A percentile compares a stretch with the other conserved stretches of the same genome.
Conservation (phyloP, 1,140 invertebrate genomes). For the Drosophila malerkotliana region DNA sequence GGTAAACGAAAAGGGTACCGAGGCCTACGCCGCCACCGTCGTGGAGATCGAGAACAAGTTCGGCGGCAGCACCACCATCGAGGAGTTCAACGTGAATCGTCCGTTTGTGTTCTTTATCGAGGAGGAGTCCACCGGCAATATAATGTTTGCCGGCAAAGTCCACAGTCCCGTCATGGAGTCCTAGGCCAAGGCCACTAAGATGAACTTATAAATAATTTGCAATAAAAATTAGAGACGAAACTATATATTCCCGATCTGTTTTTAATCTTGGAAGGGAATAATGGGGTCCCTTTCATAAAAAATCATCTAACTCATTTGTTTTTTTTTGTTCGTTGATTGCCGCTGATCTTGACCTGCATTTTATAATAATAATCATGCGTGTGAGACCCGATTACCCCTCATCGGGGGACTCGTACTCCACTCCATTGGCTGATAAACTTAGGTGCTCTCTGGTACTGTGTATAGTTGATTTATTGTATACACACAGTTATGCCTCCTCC, state of each 20-base stretch:
- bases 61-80: slow-evolving; percentile 84
- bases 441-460: slow-evolving; percentile 1
- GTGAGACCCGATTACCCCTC: slow-evolving; percentile 6
- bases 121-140: slow-evolving; percentile 88
- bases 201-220: slow-evolving; percentile 24
- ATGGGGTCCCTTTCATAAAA: background rate
- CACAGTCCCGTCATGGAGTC: slow-evolving; percentile 85
- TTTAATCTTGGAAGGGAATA: background rate
- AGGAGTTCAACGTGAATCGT: slow-evolving; percentile 88
- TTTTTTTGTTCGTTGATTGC: background rate
- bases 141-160: slow-evolving; percentile 90
- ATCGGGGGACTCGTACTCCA: background rate
- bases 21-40: slow-evolving; percentile 90
- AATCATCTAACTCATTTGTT: background rate
- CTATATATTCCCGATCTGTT: background rate
- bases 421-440: slow-evolving; percentile 42
- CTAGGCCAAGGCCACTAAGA: background rate
- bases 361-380: slow-evolving; percentile 39
- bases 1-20: slow-evolving; percentile 92
- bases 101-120: slow-evolving; percentile 93
- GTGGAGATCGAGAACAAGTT: slow-evolving; percentile 90
- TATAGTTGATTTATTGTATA: background rate
- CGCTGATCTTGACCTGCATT: slow-evolving; percentile 55
- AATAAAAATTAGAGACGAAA: slow-evolving; percentile 35
- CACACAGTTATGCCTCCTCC: background rate